These are phyloP conservation scores for Hydraecia micacea DNA, from an alignment of 2,888 invertebrate species.

Conservation along the genomic window DNA sequence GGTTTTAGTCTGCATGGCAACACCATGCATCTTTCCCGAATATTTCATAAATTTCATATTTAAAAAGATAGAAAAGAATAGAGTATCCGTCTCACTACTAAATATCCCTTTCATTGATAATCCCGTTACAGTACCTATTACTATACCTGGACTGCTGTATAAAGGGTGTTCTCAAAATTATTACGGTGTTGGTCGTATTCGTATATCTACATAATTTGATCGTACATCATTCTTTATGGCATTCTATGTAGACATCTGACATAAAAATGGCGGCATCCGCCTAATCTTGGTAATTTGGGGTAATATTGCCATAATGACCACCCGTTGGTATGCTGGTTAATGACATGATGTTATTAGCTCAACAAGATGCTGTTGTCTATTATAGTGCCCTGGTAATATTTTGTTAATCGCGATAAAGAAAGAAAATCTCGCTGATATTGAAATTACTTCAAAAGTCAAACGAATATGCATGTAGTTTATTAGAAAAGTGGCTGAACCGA, in stretches of 20 bases:
- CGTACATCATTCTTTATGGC: conserved; percentile 52
- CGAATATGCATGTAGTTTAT: neutral
- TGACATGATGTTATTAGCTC: neutral
- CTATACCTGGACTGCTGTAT: neutral
- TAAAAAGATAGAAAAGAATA: too few species aligned
- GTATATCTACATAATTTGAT: conserved; percentile 42
- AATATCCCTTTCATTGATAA: too few species aligned
- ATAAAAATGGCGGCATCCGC: conserved; percentile 47
- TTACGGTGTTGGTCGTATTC: neutral
- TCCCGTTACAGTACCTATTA: too few species aligned
- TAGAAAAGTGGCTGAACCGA: neutral
- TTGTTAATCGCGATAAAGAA: neutral
- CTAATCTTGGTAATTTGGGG: conserved; percentile 52
- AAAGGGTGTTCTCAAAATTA: neutral
- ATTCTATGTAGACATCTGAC: conserved; percentile 34
- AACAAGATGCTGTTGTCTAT: conserved; percentile 7
- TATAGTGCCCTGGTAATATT: conserved; percentile 20
- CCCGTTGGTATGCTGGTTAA: conserved; percentile 34
- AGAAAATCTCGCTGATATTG: neutral
- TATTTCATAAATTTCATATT: too few species aligned
- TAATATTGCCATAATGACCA: conserved; percentile 47
- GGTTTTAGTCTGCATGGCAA: too few species aligned
- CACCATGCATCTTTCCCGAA: too few species aligned
- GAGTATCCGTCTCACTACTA: too few species aligned
- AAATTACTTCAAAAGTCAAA: neutral